These are phyloP conservation scores for Nasonia giraulti DNA, from an alignment of 1,140 invertebrate genomes.

Conservation along the genomic window DNA sequence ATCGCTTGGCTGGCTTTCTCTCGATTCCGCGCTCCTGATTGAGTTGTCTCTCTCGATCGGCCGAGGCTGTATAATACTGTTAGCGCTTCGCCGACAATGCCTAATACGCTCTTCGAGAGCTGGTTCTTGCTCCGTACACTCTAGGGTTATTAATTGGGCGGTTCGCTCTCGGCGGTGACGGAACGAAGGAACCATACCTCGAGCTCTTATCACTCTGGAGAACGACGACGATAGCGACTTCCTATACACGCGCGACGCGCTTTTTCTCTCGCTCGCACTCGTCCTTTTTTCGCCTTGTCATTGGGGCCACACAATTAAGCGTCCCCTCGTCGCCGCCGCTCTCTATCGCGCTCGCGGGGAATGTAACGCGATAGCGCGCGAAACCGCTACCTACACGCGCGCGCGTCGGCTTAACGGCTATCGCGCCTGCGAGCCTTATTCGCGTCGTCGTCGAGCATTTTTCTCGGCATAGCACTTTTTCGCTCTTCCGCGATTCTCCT, in stretches of 20 bases:
- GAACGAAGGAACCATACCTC: not conserved
- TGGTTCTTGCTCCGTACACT: too few relatives aligned
- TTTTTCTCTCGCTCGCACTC: not conserved
- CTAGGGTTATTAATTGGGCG: too few relatives aligned
- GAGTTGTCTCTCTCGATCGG: conserved; percentile 19
- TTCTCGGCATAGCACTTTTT: conserved; percentile 50
- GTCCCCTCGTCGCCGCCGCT: not conserved
- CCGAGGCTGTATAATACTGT: not conserved
- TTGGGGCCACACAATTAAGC: conserved; percentile 39
- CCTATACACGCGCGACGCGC: conserved; percentile 32
- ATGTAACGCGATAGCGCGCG: conserved; percentile 58
- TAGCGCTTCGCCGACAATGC: not conserved
- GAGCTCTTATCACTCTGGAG: conserved; percentile 7
- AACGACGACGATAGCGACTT: conserved; percentile 28
- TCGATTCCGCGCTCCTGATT: conserved; percentile 12
- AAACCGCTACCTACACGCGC: conserved; percentile 59
- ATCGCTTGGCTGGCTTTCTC: conserved; percentile 3
- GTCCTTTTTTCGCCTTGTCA: conserved; percentile 38
- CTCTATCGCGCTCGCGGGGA: conserved; percentile 46
- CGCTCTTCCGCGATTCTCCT: conserved; percentile 38
- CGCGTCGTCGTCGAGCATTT: conserved; percentile 41
- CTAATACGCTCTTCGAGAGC: not conserved
- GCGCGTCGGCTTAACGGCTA: conserved; percentile 53
- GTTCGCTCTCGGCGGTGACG: too few relatives aligned
- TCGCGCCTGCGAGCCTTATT: conserved; percentile 47